Evolutionary conservation across 1,140 invertebrate species (phyloP), one percentile per base, ranked within the genome.

Genomic region (Drosophila orosa): DNA sequence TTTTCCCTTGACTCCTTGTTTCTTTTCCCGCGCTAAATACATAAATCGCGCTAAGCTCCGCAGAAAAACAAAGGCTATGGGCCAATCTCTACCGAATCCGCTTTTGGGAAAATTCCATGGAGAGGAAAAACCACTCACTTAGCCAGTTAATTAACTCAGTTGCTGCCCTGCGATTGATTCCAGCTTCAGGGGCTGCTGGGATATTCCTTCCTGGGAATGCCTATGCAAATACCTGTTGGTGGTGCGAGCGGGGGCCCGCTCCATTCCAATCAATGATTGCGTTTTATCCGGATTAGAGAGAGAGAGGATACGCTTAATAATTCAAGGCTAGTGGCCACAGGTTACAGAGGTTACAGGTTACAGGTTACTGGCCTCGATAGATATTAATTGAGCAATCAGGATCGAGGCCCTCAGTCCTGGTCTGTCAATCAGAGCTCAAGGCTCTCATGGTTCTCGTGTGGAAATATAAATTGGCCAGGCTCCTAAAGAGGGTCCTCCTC

Each of bases 31-130:
- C 61, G 54, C 58, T 80, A 74, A 80, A 68, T 39, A 77, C 65
- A 80, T 80, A 77, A 80, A 81, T 81, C 78, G 78, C 61, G 72
- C 40, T 45, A 52, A 39, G 62, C 27, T 24, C 5, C 13, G 24
- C 19, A 61, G 45, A 63, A 68, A 40, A 39, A 57, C 45, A 75
- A 69, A 63, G 33, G 40, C 33, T n/a, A 37, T 58, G 31, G 27
- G 33, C 74, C 37, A 6, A 50, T 35, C 24, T 22, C 62, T 40
- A 40, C 10, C 13, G 13, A 52, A 27, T 47, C 15, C 31, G 65
- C 65, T 29, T 25, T 19, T 25, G 31, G 48, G 71, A 39, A 42
- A 63, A 54, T 35, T 22, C 40, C 25, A n/a, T 25, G 24, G 22
- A 58, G 47, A 48, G 47, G 52, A 37, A 68, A 47, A 78, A 45